These are phyloP conservation scores for Drosophila robusta DNA, from an alignment of 2,888 invertebrate species.

Conservation along the genomic window DNA sequence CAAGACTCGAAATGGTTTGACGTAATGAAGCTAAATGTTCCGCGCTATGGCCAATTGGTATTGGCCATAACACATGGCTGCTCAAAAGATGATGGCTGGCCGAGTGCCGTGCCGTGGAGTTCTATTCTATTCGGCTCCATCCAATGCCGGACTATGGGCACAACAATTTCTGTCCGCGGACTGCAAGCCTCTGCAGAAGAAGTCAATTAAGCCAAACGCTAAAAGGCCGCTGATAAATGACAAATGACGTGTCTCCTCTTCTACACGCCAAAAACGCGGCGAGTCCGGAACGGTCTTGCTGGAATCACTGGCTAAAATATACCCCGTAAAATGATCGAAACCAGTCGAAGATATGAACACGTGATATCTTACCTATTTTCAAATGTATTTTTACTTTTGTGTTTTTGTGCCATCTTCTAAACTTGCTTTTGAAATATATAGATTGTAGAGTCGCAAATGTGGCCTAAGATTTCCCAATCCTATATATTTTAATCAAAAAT, in stretches of 20 bases:
- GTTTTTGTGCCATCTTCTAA: too few relatives aligned
- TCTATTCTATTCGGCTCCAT: constrained; percentile 22
- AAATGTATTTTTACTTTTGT: too few relatives aligned
- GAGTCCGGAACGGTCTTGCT: neutral
- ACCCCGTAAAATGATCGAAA: constrained; percentile 4
- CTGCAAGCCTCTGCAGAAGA: constrained; percentile 44
- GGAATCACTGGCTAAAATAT: neutral
- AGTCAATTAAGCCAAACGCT: constrained; percentile 77
- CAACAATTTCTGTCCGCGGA: constrained; percentile 40
- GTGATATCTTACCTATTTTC: too few relatives aligned
- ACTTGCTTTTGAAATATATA: too few relatives aligned
- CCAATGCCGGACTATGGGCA: constrained; percentile 33
- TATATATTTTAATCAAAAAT: too few relatives aligned
- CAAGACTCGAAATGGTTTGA: constrained; percentile 68
- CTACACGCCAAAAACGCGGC: constrained; percentile 16
- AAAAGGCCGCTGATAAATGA: constrained; percentile 76
- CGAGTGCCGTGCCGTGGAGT: neutral
- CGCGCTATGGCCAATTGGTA: constrained; percentile 76
- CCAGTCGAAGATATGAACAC: too few relatives aligned
- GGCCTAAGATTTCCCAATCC: too few relatives aligned
- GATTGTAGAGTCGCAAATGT: too few relatives aligned
- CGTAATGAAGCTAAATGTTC: constrained; percentile 79
- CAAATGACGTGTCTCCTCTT: constrained; percentile 73
- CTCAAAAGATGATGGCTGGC: constrained; percentile 44
- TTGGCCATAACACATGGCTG: constrained; percentile 70